phyloP scores from a whole-genome alignment of 2,888 invertebrate genomes.

The Cheilosia soror region DNA sequence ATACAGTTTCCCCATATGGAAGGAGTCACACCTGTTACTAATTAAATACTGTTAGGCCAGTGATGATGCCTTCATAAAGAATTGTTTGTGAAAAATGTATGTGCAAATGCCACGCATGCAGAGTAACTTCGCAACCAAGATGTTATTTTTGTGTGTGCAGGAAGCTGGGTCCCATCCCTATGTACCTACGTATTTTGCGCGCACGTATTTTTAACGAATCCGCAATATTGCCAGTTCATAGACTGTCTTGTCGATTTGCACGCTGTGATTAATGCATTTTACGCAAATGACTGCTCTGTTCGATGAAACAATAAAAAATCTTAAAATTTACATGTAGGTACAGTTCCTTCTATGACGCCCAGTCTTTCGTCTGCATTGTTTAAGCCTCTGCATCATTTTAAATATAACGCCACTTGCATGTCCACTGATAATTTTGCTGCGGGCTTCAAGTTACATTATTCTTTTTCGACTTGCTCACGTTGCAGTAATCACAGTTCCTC shows the following conservation, averaged over 20 bases:
- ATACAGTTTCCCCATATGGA: constrained; percentile 63
- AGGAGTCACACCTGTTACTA: constrained; percentile 67
- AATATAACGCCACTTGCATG: too few species aligned
- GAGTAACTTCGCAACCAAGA: constrained; percentile 8
- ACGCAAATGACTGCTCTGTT: too few species aligned
- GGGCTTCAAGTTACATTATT: too few species aligned
- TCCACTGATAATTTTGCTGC: too few species aligned
- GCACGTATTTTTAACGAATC: constrained; percentile 19
- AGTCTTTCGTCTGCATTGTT: too few species aligned
- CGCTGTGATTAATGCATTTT: too few species aligned
- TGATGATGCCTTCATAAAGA: constrained; percentile 45
- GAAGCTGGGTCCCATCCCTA: background rate
- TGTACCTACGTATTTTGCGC: constrained; percentile 32
- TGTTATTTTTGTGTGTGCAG: constrained; percentile 9
- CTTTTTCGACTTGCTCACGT: too few species aligned
- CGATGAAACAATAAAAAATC: too few species aligned
- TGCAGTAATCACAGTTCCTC: too few species aligned
- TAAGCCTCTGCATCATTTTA: too few species aligned
- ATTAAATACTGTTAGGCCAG: constrained; percentile 1
- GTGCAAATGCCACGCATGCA: background rate
- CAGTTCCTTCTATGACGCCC: too few species aligned
- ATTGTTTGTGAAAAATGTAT: constrained; percentile 35
- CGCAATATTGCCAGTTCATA: constrained; percentile 43
- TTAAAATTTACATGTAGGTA: too few species aligned
- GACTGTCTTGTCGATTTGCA: background rate